A percentile compares a stretch with the other conserved stretches of the same genome.
phyloP scores from a whole-genome alignment of 2,113 vertebrate genomes.

The Nycticorax nycticorax region DNA sequence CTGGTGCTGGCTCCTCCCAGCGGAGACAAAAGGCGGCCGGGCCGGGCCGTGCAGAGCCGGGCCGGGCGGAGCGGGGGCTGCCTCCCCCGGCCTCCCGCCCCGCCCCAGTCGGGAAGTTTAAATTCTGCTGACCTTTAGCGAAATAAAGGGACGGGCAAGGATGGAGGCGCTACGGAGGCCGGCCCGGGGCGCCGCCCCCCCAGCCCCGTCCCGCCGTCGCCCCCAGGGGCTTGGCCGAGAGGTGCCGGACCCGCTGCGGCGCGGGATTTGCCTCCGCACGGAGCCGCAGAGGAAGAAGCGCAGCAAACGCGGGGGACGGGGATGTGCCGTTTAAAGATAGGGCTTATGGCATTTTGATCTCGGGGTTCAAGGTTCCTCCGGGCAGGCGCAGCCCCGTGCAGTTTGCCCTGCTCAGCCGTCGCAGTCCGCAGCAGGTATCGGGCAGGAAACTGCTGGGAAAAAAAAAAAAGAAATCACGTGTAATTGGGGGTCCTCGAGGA shows the following conservation, averaged over 20 bases:
- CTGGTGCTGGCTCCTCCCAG: slow-evolving; percentile 33
- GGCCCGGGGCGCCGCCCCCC: background rate
- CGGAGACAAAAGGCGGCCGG: background rate
- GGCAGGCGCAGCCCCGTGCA: background rate
- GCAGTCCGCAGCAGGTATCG: background rate
- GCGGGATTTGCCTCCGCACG: background rate
- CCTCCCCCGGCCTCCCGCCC: background rate
- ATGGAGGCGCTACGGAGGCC: background rate
- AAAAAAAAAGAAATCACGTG: too few relatives aligned
- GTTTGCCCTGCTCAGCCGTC: background rate
- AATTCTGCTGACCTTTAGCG: background rate
- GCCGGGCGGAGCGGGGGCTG: background rate
- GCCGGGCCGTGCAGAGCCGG: background rate
- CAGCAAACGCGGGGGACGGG: background rate
- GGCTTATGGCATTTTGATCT: background rate
- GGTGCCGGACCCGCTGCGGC: background rate
- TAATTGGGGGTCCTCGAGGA: background rate
- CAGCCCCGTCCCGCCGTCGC: too few relatives aligned
- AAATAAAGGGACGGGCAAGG: background rate
- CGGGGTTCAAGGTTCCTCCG: background rate
- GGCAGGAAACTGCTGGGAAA: background rate
- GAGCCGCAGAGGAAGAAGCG: background rate
- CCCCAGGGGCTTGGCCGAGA: background rate
- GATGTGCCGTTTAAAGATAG: background rate
- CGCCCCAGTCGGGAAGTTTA: background rate